Base-by-base conservation (phyloP, 2,888 invertebrate species). In the Alitta virens region DNA sequence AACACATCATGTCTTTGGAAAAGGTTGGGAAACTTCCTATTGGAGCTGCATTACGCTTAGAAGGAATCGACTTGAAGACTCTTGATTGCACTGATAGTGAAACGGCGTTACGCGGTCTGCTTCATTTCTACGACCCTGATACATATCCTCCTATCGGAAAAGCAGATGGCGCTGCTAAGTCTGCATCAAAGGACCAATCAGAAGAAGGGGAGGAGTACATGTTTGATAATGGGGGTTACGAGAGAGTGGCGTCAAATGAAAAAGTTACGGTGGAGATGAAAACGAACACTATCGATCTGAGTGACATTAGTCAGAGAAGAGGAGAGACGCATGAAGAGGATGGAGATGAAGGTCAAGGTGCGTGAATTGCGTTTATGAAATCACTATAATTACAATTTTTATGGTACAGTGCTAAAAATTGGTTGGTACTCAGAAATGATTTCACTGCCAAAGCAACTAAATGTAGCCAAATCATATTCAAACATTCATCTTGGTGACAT, bases 1-100 rank as follows among this genome's bases (percentile, higher is more conserved):
- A 92, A 87, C 97, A 97, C 79, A 94, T 96, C 49, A 92, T 92
- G 88, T 90, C 92, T 74, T 85, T 96, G 67, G 96, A 96, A 82
- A 92, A 92, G 78, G 84, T 94, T 68, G 93, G 93, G 62, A 94
- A 94, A 83, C 84, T 97, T 71, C 95, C 96, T 0, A 92, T 92
- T 77, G 96, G 95, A 59, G 91, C 94, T 51, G 94, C 94, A 79
- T 93, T 94, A 12, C 93, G 95, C 84, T 90, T 97, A 77, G 96
- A 94, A 83, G 86, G 94, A 54, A 89, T 91, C 66, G 91, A 92
- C 83, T 86, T 96, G 70, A 51, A 59, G 1, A 33, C 25, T 1
- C 49, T 49, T 16, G 49, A 27, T 9, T n/a, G 26, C 5, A 2
- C 7, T n/a, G 50, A 49, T 24, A 38, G 27, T 23, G 52, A 50